Percentiles rank a stretch among this genome's conserved stretches.
Conservation (phyloP, 2,797 vertebrate species). For the Pseudopleuronectes americanus region DNA sequence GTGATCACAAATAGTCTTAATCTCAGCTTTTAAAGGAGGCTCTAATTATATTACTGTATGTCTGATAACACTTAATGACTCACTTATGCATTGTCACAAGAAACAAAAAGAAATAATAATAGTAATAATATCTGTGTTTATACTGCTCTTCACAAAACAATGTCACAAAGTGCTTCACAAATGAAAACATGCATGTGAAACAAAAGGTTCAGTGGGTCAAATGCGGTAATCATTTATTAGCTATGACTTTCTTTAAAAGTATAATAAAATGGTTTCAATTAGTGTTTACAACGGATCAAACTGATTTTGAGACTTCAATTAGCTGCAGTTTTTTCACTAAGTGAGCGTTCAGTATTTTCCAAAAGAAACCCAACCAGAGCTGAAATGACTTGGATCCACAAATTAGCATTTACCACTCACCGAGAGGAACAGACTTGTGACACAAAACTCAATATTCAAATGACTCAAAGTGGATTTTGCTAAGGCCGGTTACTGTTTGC, state of each 20-base stretch:
- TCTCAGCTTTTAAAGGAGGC: neutral
- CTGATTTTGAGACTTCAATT: too few relatives aligned
- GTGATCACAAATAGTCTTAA: slow-evolving; percentile 6
- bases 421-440: neutral
- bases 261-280: neutral
- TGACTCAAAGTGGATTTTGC: neutral
- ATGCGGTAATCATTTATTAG: neutral
- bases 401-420: neutral
- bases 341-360: neutral
- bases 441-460: neutral
- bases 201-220: neutral
- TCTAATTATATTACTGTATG: neutral
- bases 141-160: too few relatives aligned
- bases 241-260: neutral
- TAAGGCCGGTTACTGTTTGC: neutral
- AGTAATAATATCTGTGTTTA: too few relatives aligned
- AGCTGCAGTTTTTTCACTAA: too few relatives aligned
- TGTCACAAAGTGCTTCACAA: too few relatives aligned
- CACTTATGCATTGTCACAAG: neutral
- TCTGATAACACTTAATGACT: neutral
- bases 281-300: neutral
- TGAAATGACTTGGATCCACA: neutral
- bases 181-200: too few relatives aligned
- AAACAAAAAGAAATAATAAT: too few relatives aligned
- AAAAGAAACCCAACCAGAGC: neutral